Conservation (phyloP, 2,797 vertebrate genomes). For the Miichthys miiuy region DNA sequence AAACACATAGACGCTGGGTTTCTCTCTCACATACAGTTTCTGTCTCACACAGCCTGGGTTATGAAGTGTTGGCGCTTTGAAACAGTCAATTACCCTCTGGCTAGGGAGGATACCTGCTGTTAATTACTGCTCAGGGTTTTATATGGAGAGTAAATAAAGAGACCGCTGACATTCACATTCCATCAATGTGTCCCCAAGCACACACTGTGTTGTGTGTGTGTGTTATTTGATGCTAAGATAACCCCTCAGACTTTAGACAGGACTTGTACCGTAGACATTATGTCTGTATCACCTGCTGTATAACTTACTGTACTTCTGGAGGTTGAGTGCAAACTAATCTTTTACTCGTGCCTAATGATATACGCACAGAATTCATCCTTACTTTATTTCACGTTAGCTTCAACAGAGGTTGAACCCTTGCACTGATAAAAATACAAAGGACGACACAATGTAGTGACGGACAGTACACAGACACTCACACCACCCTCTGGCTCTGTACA, state of each 20-base stretch:
- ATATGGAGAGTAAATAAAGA: constrained; percentile 99
- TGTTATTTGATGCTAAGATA: constrained; percentile 74
- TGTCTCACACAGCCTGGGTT: constrained; percentile 82
- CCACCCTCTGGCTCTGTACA: constrained; percentile 21
- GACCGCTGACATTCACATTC: constrained; percentile 99
- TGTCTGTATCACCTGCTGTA: background rate
- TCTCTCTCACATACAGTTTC: constrained; percentile 67
- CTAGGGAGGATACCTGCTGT: constrained; percentile 97
- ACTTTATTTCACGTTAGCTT: background rate
- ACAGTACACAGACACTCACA: background rate
- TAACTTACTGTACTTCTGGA: background rate
- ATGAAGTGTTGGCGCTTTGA: constrained; percentile 97
- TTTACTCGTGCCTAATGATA: background rate
- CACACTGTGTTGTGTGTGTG: constrained; percentile 85
- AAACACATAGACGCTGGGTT: constrained; percentile 56
- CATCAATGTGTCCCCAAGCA: constrained; percentile 93
- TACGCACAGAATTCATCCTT: background rate
- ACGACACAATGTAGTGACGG: background rate
- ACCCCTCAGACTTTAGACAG: constrained; percentile 24
- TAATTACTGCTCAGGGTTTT: constrained; percentile 99
- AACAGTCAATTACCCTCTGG: constrained; percentile 99
- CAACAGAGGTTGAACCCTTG: background rate
- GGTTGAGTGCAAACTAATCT: background rate
- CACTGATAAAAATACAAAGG: constrained; percentile 1
- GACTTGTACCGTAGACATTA: background rate